phyloP scores from a whole-genome alignment of 2,888 invertebrate species.

The Pristionchus mayeri region DNA sequence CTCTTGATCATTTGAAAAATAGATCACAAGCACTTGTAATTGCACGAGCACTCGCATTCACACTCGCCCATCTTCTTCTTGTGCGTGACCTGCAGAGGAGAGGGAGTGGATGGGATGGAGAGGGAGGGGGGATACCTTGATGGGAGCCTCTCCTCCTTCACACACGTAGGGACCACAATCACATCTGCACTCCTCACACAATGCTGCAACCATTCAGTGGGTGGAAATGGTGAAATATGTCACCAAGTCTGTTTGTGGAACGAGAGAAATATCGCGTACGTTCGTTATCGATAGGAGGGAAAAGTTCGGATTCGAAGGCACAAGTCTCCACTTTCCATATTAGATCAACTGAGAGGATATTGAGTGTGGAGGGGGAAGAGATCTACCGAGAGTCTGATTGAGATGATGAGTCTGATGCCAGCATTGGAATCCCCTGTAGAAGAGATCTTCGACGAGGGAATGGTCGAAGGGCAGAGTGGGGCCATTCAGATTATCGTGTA shows the following conservation, averaged over 20 bases:
- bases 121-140: neutral
- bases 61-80: constrained; percentile 41
- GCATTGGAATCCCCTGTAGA: constrained; percentile 69
- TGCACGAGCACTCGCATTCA: constrained; percentile 38
- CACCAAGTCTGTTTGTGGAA: neutral
- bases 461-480: constrained; percentile 61
- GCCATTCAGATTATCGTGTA: constrained; percentile 70
- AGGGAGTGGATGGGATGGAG: neutral
- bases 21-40: constrained; percentile 7
- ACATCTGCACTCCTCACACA: constrained; percentile 68
- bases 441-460: constrained; percentile 64
- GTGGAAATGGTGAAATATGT: too few relatives aligned
- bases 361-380: neutral
- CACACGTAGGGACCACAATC: constrained; percentile 59
- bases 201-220: constrained; percentile 57
- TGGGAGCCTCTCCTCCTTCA: neutral
- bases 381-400: constrained; percentile 63
- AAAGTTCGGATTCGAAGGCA: constrained; percentile 62
- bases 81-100: constrained; percentile 21
- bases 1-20: too few relatives aligned
- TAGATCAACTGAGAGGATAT: constrained; percentile 63
- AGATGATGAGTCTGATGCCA: constrained; percentile 73
- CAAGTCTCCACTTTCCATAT: constrained; percentile 75
- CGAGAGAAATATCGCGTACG: neutral
- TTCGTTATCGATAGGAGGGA: constrained; percentile 55